Conservation (phyloP, 2,888 invertebrate species). For the Idaea dimidiata region DNA sequence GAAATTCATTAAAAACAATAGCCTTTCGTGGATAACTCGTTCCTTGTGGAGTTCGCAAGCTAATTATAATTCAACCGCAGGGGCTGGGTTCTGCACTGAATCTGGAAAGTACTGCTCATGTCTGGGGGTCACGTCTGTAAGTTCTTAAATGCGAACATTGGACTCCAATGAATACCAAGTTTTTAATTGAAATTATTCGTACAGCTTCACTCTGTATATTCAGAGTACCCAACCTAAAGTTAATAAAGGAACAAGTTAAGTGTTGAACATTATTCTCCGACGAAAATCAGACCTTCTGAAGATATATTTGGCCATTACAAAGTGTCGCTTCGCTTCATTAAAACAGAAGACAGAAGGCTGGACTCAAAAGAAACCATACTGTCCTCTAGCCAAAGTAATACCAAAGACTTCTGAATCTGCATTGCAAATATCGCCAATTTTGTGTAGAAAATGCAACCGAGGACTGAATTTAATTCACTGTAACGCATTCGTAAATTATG, state of each 20-base stretch:
- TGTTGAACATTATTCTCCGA: neutral
- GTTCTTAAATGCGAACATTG: conserved; percentile 26
- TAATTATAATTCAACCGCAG: conserved; percentile 59
- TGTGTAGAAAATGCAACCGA: conserved; percentile 66
- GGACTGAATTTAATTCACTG: conserved; percentile 55
- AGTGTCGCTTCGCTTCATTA: conserved; percentile 27
- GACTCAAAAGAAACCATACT: conserved; percentile 53
- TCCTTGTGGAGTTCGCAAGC: conserved; percentile 44
- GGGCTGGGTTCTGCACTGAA: conserved; percentile 38
- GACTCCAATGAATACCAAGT: conserved; percentile 32
- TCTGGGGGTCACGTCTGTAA: conserved; percentile 35
- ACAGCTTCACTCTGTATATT: neutral
- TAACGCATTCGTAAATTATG: conserved; percentile 54
- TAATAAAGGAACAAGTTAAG: neutral
- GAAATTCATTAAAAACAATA: conserved; percentile 63
- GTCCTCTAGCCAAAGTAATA: conserved; percentile 52
- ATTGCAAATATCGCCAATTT: conserved; percentile 70
- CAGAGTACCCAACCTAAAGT: neutral
- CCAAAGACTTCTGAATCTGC: conserved; percentile 52
- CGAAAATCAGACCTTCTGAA: neutral
- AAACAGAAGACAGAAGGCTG: conserved; percentile 38
- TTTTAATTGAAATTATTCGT: conserved; percentile 30
- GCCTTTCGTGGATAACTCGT: conserved; percentile 45
- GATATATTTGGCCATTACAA: conserved; percentile 1
- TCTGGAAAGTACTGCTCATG: conserved; percentile 35